Base-by-base conservation (phyloP, 2,888 invertebrate species). In the Agrypnus murinus region DNA sequence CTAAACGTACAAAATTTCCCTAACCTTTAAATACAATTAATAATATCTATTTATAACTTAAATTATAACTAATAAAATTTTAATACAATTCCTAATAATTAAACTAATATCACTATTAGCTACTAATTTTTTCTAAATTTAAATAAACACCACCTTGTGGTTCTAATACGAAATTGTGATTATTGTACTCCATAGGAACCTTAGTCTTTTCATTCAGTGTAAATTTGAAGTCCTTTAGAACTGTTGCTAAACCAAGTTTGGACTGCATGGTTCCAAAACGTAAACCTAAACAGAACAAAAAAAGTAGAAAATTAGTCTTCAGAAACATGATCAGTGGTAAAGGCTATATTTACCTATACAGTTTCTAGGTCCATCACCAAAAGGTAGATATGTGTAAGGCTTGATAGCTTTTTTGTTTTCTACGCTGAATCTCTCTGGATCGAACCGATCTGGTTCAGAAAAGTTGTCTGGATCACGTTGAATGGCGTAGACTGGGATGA, bases 281-380 rank as follows among this genome's bases (percentile, higher is more conserved):
- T 12, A 46, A 15, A 17, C 46, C 46, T 46, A 5, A 25, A 25
- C 5, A 3, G n/a, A n/a, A n/a, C 5, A 25, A 25, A 25, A 25
- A 38, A 38, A 38, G 7, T 38, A n/a, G n/a, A n/a, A n/a, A n/a
- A 8, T 38, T 10, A 38, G 38, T 38, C 2, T 7, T 38, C 10
- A 38, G 2, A 38, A 7, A 4, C 7, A 4, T 38, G 2, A 4
- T 4, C 12, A 2, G 38, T 2, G 10, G 7, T 1, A 2, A 38
- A 38, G 7, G 7, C 25, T 25, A 5, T 25, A 25, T 50, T 79
- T 81, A 89, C 89, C 89, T 78, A 89, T 84, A 77, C 89, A 89
- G 80, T 88, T 87, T 73, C 88, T 84, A 5, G 89, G 89, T 0
- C 89, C 89, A 79, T 88, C 89, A 3, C 89, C 89, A 78, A 89